phyloP scores from a whole-genome alignment of 2,888 invertebrate genomes.

The Platyscelio sp. region DNA sequence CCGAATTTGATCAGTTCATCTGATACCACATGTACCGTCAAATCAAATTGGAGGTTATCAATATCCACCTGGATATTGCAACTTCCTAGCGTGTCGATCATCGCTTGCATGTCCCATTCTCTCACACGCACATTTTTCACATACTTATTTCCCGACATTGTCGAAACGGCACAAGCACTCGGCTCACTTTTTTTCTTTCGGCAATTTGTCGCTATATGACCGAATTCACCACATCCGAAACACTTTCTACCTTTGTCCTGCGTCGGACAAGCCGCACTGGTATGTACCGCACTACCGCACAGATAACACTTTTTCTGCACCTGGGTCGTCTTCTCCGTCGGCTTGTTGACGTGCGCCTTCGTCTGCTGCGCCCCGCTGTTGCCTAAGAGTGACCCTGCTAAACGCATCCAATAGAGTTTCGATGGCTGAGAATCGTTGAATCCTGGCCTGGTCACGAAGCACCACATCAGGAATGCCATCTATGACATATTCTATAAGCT shows the following conservation, averaged over 20 bases:
- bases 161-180: not conserved
- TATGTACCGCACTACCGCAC: constrained; percentile 7
- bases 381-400: not conserved
- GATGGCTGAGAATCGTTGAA: too few species aligned
- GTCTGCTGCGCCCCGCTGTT: not conserved
- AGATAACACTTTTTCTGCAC: not conserved
- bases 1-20: constrained; percentile 14
- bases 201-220: constrained; percentile 7
- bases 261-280: not conserved
- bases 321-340: not conserved
- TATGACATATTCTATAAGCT: not conserved
- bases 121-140: constrained; percentile 8
- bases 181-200: not conserved
- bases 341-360: not conserved
- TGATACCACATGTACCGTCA: not conserved
- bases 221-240: constrained; percentile 19
- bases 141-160: constrained; percentile 9
- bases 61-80: not conserved
- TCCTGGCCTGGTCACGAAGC: not conserved
- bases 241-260: constrained; percentile 9
- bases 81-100: constrained; percentile 28
- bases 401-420: not conserved
- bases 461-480: not conserved
- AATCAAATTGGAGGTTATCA: not conserved
- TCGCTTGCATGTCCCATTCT: not conserved